phyloP scores from a whole-genome alignment of 92 coral and sea anemone genomes.

The Plumapathes pennacea region DNA sequence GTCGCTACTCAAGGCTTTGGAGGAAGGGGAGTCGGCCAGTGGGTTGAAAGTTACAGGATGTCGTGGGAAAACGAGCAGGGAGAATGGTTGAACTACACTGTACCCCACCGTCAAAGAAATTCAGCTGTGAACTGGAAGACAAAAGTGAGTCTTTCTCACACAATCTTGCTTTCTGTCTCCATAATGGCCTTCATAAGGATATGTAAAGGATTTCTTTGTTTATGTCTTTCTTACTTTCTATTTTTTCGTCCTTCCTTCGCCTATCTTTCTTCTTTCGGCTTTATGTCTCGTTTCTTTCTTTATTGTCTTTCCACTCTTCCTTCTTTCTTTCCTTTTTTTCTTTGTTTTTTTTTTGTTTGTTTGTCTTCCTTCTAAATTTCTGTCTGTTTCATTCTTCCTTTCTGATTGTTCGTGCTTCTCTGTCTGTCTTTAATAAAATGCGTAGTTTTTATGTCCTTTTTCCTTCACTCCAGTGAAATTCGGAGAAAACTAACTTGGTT shows the following conservation, averaged over 20 bases:
- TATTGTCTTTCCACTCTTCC: neutral
- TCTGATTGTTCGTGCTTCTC: neutral
- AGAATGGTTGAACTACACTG: slow-evolving; percentile 49
- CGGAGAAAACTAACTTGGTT: neutral
- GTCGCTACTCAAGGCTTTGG: slow-evolving; percentile 81
- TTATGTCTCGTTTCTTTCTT: neutral
- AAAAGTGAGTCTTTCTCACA: too few relatives aligned
- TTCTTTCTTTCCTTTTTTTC: neutral
- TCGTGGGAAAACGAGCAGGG: slow-evolving; percentile 50
- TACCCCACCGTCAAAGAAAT: slow-evolving; percentile 23
- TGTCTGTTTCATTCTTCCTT: too few relatives aligned
- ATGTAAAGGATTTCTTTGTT: too few relatives aligned
- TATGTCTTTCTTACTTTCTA: neutral
- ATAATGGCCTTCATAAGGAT: too few relatives aligned
- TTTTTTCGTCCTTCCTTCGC: neutral
- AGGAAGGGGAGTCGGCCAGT: slow-evolving; percentile 51
- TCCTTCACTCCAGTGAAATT: neutral
- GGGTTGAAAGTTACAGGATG: slow-evolving; percentile 63
- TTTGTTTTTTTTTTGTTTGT: neutral
- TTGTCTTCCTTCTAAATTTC: neutral
- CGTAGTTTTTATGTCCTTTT: neutral
- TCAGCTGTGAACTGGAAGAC: slow-evolving; percentile 45
- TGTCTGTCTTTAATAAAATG: neutral
- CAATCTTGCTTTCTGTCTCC: too few relatives aligned
- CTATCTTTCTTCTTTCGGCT: neutral